These are phyloP conservation scores for Tachysurus vachellii DNA, from an alignment of 2,113 vertebrate genomes.

Conservation along the genomic window DNA sequence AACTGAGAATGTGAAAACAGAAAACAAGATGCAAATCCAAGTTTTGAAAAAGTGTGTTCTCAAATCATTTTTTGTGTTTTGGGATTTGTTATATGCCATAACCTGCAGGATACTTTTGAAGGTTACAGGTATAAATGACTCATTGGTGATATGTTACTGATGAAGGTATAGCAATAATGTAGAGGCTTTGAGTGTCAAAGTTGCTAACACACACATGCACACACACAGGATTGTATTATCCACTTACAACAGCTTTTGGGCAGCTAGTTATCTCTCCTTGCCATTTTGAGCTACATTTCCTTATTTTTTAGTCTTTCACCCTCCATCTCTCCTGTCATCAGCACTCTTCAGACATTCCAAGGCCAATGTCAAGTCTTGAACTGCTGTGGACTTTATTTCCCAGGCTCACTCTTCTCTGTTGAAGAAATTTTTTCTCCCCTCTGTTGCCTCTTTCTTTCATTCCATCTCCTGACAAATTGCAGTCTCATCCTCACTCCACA, in stretches of 20 bases:
- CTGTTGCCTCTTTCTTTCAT: conserved; percentile 8
- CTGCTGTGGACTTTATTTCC: conserved; percentile 66
- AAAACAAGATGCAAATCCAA: background rate
- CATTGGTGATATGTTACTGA: background rate
- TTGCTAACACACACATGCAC: background rate
- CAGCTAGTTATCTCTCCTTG: conserved; percentile 74
- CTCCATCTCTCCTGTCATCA: background rate
- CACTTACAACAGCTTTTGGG: conserved; percentile 61
- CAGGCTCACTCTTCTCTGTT: conserved; percentile 56
- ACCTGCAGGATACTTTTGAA: background rate
- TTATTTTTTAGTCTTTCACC: conserved; percentile 37
- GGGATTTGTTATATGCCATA: background rate
- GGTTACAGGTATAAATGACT: background rate
- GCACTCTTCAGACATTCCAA: conserved; percentile 67
- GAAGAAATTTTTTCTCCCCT: conserved; percentile 49
- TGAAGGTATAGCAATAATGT: background rate
- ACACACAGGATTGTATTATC: background rate
- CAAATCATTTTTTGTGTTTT: background rate
- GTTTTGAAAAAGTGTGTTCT: background rate
- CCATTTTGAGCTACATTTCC: conserved; percentile 63
- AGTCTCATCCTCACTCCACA: conserved; percentile 59
- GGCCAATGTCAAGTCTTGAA: conserved; percentile 74
- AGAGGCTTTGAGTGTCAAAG: background rate
- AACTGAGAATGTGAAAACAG: background rate
- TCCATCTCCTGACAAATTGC: conserved; percentile 62